Conservation (phyloP, 2,113 vertebrate species). For the Gambusia affinis region DNA sequence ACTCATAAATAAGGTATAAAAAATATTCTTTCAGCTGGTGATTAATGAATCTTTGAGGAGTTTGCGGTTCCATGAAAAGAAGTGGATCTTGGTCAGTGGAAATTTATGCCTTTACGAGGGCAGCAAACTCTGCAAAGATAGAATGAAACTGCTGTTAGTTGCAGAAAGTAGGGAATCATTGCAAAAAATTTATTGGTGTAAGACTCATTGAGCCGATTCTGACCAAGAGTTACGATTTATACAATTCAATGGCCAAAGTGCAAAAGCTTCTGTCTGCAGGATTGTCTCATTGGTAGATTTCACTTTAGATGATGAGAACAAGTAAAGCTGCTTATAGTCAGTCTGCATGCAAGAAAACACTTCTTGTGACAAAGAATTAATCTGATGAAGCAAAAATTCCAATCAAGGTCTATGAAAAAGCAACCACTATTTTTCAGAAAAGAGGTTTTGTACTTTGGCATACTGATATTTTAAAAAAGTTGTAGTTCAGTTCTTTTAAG, state of each 20-base stretch:
- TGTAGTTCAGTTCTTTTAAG: neutral
- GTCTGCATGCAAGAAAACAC: neutral
- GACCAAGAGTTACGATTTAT: conserved; percentile 8
- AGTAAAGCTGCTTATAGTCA: neutral
- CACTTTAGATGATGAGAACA: neutral
- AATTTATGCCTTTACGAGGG: conserved; percentile 82
- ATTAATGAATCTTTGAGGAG: conserved; percentile 74
- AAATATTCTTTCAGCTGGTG: conserved; percentile 81
- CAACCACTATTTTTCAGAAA: neutral
- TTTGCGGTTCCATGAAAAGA: conserved; percentile 77
- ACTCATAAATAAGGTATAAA: conserved; percentile 84
- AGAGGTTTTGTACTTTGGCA: neutral
- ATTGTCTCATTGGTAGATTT: neutral
- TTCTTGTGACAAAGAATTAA: neutral
- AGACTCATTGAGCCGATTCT: neutral
- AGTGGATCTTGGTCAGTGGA: conserved; percentile 78
- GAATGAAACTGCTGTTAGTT: conserved; percentile 67
- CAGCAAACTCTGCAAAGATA: conserved; percentile 79
- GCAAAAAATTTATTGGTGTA: neutral
- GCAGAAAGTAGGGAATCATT: conserved; percentile 2
- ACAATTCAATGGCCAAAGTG: neutral
- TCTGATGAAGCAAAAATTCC: neutral
- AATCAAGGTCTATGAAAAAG: neutral
- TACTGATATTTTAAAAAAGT: neutral
- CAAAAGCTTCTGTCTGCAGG: neutral